Conservation (phyloP, 2,888 invertebrate species). For the Fragum sueziense region DNA sequence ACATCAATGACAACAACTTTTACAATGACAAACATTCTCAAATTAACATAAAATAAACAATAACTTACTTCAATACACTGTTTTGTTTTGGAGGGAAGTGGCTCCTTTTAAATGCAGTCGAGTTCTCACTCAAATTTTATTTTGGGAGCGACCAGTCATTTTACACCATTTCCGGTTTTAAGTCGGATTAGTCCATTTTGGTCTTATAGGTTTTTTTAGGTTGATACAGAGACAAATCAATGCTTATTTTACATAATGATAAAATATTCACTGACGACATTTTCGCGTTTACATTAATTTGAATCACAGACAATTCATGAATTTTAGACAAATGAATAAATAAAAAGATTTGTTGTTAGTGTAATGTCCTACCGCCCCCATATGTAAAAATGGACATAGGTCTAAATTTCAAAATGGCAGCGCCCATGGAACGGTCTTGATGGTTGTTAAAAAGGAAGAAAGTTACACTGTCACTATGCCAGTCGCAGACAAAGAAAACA, state of each 20-base stretch:
- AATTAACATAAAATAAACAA: no score
- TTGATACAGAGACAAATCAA: neutral
- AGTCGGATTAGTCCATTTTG: no score
- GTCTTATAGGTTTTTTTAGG: neutral
- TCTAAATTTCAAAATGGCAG: slow-evolving; percentile 58
- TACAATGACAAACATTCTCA: no score
- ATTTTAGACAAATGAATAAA: no score
- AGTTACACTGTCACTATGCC: slow-evolving; percentile 50
- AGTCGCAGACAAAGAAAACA: slow-evolving; percentile 36
- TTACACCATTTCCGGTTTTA: neutral
- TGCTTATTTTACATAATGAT: no score
- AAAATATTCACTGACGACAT: no score
- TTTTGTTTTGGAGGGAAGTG: slow-evolving; percentile 24
- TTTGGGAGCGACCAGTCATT: slow-evolving; percentile 11
- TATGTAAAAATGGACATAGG: slow-evolving; percentile 7
- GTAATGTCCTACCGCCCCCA: no score
- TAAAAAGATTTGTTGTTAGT: no score
- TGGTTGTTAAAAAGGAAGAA: slow-evolving; percentile 16
- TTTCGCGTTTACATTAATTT: no score
- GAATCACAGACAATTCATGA: no score
- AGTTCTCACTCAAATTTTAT: neutral
- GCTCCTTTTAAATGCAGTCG: slow-evolving; percentile 22
- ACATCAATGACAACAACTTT: no score
- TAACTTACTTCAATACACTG: no score
- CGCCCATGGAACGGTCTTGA: slow-evolving; percentile 42